Conservation (phyloP, 2,113 vertebrate genomes). For the Zosterops pallidus region DNA sequence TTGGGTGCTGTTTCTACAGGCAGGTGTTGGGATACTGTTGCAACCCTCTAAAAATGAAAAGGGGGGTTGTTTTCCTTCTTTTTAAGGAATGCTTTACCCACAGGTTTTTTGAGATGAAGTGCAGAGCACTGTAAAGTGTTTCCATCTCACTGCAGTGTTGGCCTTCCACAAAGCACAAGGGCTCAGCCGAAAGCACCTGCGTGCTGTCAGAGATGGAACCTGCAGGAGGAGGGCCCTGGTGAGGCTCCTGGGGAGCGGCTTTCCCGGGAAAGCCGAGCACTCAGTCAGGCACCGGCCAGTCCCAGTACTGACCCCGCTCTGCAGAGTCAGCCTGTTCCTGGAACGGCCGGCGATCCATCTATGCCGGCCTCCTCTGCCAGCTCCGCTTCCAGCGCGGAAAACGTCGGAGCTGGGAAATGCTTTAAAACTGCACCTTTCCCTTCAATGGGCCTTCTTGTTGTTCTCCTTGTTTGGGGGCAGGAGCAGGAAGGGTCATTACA, state of each 20-base stretch:
- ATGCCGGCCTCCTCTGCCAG: neutral
- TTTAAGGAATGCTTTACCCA: neutral
- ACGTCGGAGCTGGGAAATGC: neutral
- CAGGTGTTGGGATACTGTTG: neutral
- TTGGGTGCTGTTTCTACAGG: neutral
- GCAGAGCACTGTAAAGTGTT: neutral
- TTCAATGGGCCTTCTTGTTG: neutral
- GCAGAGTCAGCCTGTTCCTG: neutral
- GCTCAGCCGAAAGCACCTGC: neutral
- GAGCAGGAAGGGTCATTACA: constrained; percentile 17
- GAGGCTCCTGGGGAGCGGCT: neutral
- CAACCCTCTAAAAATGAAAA: neutral
- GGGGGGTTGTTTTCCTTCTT: neutral
- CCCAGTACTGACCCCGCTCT: neutral
- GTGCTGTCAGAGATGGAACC: neutral
- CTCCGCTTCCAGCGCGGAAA: neutral
- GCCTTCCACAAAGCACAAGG: neutral
- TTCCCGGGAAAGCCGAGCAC: rapidly evolving
- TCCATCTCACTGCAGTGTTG: rapidly evolving
- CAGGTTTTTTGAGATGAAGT: neutral
- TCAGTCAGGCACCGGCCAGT: rapidly evolving
- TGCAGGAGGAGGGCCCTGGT: neutral
- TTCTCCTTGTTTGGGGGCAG: constrained; percentile 1
- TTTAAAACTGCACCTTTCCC: constrained; percentile 13
- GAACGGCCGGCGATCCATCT: neutral